These are phyloP conservation scores for Anhinga anhinga DNA, from an alignment of 2,113 vertebrate genomes.

Conservation along the genomic window DNA sequence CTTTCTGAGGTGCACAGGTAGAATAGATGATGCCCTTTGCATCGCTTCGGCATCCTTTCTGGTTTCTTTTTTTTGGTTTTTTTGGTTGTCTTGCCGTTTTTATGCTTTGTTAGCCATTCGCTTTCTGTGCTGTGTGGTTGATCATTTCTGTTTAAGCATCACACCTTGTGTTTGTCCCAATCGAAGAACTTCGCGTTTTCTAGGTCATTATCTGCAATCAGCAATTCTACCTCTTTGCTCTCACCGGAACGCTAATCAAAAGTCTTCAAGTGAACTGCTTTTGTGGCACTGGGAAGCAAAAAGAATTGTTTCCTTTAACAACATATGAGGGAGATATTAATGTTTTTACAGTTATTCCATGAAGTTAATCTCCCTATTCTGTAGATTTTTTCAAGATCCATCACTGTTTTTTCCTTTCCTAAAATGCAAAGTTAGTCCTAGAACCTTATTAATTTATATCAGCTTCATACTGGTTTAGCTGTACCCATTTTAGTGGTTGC, in stretches of 20 bases:
- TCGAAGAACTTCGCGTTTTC: neutral
- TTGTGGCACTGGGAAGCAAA: neutral
- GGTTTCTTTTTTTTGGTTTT: too few relatives aligned
- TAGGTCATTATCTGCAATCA: neutral
- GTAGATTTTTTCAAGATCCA: neutral
- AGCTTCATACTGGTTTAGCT: neutral
- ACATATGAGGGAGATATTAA: neutral
- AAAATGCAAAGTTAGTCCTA: neutral
- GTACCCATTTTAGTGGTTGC: neutral
- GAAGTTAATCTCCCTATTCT: neutral
- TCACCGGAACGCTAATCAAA: neutral
- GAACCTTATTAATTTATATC: neutral
- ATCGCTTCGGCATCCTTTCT: neutral
- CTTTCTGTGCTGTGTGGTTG: neutral
- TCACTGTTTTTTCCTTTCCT: neutral
- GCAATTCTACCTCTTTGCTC: neutral
- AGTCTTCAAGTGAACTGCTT: neutral
- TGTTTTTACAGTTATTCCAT: neutral
- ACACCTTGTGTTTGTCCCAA: neutral
- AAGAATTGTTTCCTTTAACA: neutral
- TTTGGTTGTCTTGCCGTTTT: neutral
- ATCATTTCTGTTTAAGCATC: neutral
- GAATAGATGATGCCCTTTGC: neutral
- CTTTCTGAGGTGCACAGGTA: neutral
- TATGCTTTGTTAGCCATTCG: neutral